Evolutionary conservation across 2,888 invertebrate species (phyloP).

Genomic region (Megalurothrips usitatus): DNA sequence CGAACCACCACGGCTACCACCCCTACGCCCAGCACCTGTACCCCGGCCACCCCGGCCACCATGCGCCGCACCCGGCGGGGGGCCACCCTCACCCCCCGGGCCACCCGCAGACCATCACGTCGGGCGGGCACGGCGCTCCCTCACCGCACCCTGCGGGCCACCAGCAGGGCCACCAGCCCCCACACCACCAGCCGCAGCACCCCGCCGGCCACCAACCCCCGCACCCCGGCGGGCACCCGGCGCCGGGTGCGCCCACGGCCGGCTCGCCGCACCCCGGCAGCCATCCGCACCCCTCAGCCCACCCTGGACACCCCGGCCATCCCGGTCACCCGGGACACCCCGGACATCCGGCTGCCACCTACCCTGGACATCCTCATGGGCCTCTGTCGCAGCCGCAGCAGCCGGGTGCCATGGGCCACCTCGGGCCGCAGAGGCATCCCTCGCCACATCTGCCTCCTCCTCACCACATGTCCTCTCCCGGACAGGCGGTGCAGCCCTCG

Average conservation of each 20-base stretch:
- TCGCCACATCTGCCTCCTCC: slow-evolving; percentile 34
- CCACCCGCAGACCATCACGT: slow-evolving; percentile 15
- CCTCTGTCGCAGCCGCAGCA: slow-evolving; percentile 34
- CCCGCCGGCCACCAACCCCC: slow-evolving; percentile 36
- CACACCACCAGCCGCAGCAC: slow-evolving; percentile 33
- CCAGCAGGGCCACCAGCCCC: slow-evolving; percentile 32
- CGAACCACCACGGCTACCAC: slow-evolving; percentile 8
- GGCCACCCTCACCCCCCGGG: not conserved
- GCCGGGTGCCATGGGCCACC: slow-evolving; percentile 32
- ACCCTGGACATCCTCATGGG: not conserved
- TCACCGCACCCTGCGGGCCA: not conserved
- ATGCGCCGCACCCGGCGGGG: not conserved
- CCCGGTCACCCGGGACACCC: slow-evolving; percentile 31
- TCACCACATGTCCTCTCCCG: slow-evolving; percentile 33
- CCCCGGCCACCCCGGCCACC: not conserved
- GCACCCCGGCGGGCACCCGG: slow-evolving; percentile 37
- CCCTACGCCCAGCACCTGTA: slow-evolving; percentile 15
- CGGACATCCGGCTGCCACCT: slow-evolving; percentile 32
- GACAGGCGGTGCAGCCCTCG: slow-evolving; percentile 21
- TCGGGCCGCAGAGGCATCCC: slow-evolving; percentile 31
- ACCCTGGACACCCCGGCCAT: slow-evolving; percentile 29
- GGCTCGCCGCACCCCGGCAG: slow-evolving; percentile 33
- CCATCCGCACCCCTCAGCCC: slow-evolving; percentile 39
- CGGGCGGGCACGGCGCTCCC: not conserved
- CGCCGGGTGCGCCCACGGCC: slow-evolving; percentile 35